Percentiles rank a stretch among this genome's conserved stretches.
Evolutionary conservation across 2,113 vertebrate genomes (phyloP).

Genomic region (Physeter macrocephalus): DNA sequence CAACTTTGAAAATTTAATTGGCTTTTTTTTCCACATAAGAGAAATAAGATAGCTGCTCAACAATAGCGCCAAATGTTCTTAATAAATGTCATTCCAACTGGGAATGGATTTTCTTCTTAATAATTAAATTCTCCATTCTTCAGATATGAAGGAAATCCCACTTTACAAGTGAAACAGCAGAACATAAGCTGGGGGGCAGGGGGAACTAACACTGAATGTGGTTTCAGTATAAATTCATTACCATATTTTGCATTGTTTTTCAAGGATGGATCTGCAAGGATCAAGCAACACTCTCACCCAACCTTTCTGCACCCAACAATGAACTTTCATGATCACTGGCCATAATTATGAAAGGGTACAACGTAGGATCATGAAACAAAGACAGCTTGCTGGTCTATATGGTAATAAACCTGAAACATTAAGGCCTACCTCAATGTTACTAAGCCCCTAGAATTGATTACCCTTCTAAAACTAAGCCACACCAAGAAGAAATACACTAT

Average conservation of each 20-base stretch:
- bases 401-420: neutral
- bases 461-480: neutral
- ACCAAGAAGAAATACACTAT: neutral
- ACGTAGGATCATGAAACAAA: neutral
- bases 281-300: neutral
- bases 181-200: neutral
- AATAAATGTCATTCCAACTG: neutral
- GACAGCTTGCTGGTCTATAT: neutral
- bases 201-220: neutral
- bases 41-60: constrained; percentile 2
- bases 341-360: neutral
- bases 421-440: neutral
- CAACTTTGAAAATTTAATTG: neutral
- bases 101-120: constrained; percentile 30
- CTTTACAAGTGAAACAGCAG: neutral
- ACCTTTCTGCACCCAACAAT: neutral
- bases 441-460: neutral
- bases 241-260: neutral
- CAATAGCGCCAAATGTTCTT: neutral
- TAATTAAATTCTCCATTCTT: constrained; percentile 37
- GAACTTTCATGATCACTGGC: neutral
- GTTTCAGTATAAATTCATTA: neutral
- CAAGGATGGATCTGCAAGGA: neutral
- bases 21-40: neutral
- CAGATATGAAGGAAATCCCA: constrained; percentile 14